Conservation (phyloP, 2,888 invertebrate species). For the Opisthograptis luteolata region DNA sequence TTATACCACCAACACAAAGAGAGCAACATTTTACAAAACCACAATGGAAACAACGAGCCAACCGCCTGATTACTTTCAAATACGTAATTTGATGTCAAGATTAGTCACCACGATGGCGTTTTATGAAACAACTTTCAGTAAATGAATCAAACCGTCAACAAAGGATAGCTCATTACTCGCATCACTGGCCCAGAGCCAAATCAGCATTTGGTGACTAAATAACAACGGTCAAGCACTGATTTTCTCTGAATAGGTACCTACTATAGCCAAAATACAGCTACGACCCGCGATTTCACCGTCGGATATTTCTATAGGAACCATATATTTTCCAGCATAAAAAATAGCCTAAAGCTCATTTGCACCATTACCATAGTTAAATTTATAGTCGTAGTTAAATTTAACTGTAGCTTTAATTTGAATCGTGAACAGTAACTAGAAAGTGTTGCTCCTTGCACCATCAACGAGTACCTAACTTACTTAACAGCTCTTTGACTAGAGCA, state of each 20-base stretch:
- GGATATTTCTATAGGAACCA: too few species aligned
- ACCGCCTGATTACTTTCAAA: conserved; percentile 16
- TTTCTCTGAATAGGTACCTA: conserved; percentile 6
- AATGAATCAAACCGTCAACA: conserved; percentile 52
- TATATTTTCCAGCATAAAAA: neutral
- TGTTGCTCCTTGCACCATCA: too few species aligned
- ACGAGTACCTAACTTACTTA: too few species aligned
- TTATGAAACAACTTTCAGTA: conserved; percentile 39
- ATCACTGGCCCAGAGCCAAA: conserved; percentile 46
- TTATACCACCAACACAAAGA: too few species aligned
- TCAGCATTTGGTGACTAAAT: conserved; percentile 27
- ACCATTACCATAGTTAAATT: too few species aligned
- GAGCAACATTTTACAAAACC: neutral
- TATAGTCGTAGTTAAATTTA: too few species aligned
- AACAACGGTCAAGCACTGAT: conserved; percentile 7
- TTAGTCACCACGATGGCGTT: conserved; percentile 26
- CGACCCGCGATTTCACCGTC: too few species aligned
- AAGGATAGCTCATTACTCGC: conserved; percentile 69
- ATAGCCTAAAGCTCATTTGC: neutral
- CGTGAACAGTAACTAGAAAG: too few species aligned
- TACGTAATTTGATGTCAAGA: conserved; percentile 19
- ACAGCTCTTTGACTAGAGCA: too few species aligned
- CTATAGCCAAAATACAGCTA: too few species aligned
- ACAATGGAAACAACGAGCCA: neutral
- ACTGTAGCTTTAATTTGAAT: too few species aligned